Evolutionary conservation across 2,797 vertebrate genomes (phyloP).

Genomic region (Cyclopterus lumpus): DNA sequence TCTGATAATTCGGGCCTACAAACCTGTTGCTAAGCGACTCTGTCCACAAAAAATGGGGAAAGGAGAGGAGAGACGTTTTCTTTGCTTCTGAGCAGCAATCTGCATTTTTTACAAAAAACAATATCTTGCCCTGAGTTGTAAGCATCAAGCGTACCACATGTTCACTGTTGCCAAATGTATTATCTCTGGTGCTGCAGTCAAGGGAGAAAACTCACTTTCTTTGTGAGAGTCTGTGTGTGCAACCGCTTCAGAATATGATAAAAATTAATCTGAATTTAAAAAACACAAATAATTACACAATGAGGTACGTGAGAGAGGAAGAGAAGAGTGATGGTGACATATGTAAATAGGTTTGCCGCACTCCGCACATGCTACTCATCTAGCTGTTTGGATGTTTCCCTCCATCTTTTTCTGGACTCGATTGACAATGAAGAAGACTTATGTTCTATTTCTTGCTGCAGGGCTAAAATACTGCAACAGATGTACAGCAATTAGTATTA

Average conservation of each 20-base stretch:
- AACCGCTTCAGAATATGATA: neutral
- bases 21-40: slow-evolving; percentile 83
- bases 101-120: slow-evolving; percentile 38
- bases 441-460: slow-evolving; percentile 21
- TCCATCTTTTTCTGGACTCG: slow-evolving; percentile 13
- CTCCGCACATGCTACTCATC: neutral
- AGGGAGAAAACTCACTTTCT: slow-evolving; percentile 11
- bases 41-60: slow-evolving; percentile 52
- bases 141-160: slow-evolving; percentile 6
- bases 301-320: neutral
- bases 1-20: slow-evolving; percentile 64
- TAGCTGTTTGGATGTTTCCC: neutral
- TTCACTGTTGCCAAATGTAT: slow-evolving; percentile 28
- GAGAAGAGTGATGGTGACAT: neutral
- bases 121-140: slow-evolving; percentile 25
- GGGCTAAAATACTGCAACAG: slow-evolving; percentile 37
- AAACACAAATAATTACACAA: slow-evolving; percentile 8
- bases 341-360: neutral
- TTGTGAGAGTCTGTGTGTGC: slow-evolving; percentile 8
- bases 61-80: neutral
- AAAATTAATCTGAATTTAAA: neutral
- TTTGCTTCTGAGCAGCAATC: slow-evolving; percentile 46
- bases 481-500: slow-evolving; percentile 45
- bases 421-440: slow-evolving; percentile 23
- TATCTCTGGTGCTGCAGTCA: slow-evolving; percentile 25